Evolutionary conservation across 2,888 invertebrate species (phyloP).

Genomic region (Cantharis lateralis): DNA sequence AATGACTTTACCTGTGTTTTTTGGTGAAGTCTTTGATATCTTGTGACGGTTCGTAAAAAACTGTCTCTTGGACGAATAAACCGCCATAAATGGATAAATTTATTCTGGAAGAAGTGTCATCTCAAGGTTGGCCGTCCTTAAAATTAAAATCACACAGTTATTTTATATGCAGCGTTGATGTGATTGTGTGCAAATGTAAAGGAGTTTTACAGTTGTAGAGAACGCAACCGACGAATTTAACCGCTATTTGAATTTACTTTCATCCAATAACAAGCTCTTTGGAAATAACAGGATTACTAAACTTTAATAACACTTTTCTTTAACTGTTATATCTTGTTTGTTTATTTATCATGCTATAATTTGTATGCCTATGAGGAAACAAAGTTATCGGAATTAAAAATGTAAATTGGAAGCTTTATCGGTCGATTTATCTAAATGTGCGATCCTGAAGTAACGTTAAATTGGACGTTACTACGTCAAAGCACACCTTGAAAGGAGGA

Average conservation of each 20-base stretch:
- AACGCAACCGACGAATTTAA: conserved; percentile 19
- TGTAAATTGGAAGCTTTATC: neutral
- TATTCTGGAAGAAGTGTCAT: neutral
- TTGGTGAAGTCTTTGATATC: neutral
- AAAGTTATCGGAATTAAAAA: neutral
- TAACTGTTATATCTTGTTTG: conserved; percentile 29
- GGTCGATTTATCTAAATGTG: neutral
- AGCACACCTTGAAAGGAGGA: neutral
- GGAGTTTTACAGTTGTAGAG: conserved; percentile 26
- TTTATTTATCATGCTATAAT: neutral
- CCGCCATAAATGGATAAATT: neutral
- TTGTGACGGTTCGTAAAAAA: neutral
- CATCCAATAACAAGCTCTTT: conserved; percentile 39
- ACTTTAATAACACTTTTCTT: conserved; percentile 38
- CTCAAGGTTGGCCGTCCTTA: neutral
- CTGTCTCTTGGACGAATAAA: neutral
- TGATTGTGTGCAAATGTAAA: conserved; percentile 27
- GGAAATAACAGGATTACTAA: conserved; percentile 35
- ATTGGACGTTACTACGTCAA: neutral
- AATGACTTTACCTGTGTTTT: neutral
- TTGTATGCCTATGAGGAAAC: neutral
- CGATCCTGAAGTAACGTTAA: neutral
- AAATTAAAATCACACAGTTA: conserved; percentile 19
- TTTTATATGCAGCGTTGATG: conserved; percentile 18
- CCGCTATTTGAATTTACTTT: conserved; percentile 44